Percentiles rank a stretch among this genome's conserved stretches.
Conservation (phyloP, 2,888 invertebrate species). For the Mythimna albipuncta region DNA sequence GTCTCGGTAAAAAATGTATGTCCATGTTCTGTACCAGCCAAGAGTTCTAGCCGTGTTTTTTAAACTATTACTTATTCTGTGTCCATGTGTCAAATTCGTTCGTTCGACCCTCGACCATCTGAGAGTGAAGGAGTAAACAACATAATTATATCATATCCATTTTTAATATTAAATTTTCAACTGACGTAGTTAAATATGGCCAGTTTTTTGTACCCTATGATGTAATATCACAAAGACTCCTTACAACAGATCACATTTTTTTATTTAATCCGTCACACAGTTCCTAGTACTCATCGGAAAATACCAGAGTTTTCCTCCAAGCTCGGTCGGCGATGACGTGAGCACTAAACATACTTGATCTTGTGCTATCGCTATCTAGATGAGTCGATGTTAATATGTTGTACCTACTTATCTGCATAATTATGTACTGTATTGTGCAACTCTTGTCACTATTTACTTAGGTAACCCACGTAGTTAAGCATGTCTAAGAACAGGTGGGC, state of each 20-base stretch:
- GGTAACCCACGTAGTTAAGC: slow-evolving; percentile 11
- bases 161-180: too few species aligned
- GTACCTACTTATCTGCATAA: slow-evolving; percentile 20
- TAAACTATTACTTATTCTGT: too few species aligned
- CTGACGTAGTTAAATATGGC: too few species aligned
- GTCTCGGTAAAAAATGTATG: too few species aligned
- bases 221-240: neutral
- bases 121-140: too few species aligned
- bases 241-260: neutral
- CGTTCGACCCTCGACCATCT: too few species aligned
- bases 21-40: too few species aligned
- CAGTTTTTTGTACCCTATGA: too few species aligned
- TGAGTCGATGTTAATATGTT: slow-evolving; percentile 15
- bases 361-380: slow-evolving; percentile 27
- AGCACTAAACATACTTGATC: slow-evolving; percentile 24
- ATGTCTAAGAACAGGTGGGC: slow-evolving; percentile 4
- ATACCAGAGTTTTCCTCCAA: slow-evolving; percentile 37
- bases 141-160: too few species aligned
- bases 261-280: neutral
- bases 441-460: slow-evolving; percentile 9
- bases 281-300: slow-evolving; percentile 34
- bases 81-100: too few species aligned
- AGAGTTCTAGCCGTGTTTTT: too few species aligned
- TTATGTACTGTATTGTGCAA: slow-evolving; percentile 26
- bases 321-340: slow-evolving; percentile 29